These are phyloP conservation scores for Tetranychus truncatus DNA, from an alignment of 2,888 invertebrate species.

Conservation along the genomic window DNA sequence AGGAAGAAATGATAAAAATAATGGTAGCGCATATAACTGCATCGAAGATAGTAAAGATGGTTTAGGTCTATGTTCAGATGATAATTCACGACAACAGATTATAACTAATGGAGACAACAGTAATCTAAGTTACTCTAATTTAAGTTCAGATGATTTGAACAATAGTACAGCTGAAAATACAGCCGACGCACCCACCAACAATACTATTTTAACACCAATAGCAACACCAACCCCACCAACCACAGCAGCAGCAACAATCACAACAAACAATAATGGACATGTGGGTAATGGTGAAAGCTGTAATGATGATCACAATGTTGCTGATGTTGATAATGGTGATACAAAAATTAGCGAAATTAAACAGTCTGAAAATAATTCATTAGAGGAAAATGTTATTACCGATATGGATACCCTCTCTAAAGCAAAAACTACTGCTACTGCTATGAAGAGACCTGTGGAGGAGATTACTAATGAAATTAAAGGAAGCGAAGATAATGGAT, in stretches of 20 bases:
- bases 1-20: background rate
- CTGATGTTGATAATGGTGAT: no score
- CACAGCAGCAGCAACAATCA: background rate
- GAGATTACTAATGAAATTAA: background rate
- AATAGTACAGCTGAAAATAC: conserved; percentile 7
- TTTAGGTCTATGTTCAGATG: background rate
- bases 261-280: background rate
- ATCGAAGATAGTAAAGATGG: conserved; percentile 7
- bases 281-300: no score
- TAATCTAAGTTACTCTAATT: conserved; percentile 10
- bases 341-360: no score
- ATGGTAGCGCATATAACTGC: background rate
- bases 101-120: conserved; percentile 3
- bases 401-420: no score
- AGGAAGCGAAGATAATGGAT: background rate
- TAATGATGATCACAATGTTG: no score
- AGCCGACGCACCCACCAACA: background rate
- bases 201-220: background rate
- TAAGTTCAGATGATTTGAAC: conserved; percentile 8
- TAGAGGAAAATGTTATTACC: no score
- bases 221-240: background rate
- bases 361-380: no score
- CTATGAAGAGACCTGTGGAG: background rate
- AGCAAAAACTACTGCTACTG: background rate
- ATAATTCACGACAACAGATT: conserved; percentile 9